phyloP scores from a whole-genome alignment of 2,113 vertebrate species.

The Erythrolamprus reginae region DNA sequence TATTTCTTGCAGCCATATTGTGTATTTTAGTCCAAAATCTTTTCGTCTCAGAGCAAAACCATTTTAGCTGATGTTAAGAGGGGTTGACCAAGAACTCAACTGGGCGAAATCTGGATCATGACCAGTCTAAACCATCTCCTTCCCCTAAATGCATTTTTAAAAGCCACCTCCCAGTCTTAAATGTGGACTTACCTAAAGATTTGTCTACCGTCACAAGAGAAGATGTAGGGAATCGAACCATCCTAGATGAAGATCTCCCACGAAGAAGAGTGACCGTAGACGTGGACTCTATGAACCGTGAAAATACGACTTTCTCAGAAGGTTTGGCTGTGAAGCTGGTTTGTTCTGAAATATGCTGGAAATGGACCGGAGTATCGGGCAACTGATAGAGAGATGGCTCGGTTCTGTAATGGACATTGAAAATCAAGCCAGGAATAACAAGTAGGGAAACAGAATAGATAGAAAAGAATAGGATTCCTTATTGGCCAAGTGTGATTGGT shows the following conservation, averaged over 20 bases:
- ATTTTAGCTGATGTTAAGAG: background rate
- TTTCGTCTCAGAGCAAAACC: too few species aligned
- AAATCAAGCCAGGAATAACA: background rate
- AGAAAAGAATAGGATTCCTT: too few species aligned
- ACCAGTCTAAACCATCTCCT: background rate
- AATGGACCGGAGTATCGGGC: background rate
- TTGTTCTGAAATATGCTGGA: background rate
- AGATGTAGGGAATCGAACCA: background rate
- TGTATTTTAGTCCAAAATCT: too few species aligned
- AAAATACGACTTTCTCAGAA: background rate
- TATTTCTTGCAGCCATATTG: too few species aligned
- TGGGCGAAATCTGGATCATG: background rate
- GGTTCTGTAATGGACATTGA: conserved; percentile 1
- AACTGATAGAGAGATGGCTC: background rate
- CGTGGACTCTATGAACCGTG: background rate
- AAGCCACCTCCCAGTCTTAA: background rate
- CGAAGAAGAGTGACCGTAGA: background rate
- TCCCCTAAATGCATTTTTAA: background rate
- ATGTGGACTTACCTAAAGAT: conserved; percentile 14
- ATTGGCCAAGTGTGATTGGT: too few species aligned
- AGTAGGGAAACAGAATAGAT: too few species aligned
- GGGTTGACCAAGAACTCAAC: background rate
- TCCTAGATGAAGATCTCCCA: background rate
- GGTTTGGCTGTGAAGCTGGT: background rate
- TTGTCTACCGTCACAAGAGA: background rate